Evolutionary conservation across 2,888 invertebrate genomes (phyloP), one percentile per base, ranked within the genome.

Genomic region (Apocheima hispidaria): DNA sequence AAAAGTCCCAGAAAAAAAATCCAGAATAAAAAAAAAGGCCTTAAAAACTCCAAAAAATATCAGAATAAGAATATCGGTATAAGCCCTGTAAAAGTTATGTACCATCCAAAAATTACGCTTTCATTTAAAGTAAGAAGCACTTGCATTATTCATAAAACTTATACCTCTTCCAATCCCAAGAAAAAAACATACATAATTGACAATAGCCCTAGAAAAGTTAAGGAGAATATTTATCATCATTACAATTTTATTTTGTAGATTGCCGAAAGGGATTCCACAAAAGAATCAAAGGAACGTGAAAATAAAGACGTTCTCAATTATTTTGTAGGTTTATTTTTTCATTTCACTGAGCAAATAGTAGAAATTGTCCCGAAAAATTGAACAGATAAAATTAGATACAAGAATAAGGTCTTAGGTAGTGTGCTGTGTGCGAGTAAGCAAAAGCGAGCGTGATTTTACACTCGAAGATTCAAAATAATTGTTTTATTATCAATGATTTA

Each of bases 261-360:
- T 6, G 46, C 50, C 26, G 38, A 36, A 50, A 35, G 50, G 26
- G 26, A 14, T 50, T 38, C 16, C 4, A n/a, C 26, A 33, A 36
- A 36, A 33, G 21, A 49, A 9, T 23, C 21, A 43, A 35, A 28
- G 18, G 26, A 26, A 35, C 18, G 30, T 23, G 23, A 14, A 23
- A 16, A 33, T 56, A 49, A 14, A 30, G 26, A 38, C 18, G 9
- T 33, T 14, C 50, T 26, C 41, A 36, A 43, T 50, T 50, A 57
- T 43, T 18, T 30, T 30, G 21, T 23, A 35, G 28, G 49, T 36
- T 36, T 35, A 38, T 44, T 38, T 52, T 41, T 30, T 28, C 54
- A 35, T 49, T 54, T 54, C 20, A 53, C 40, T 53, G 40, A 48
- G 46, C n/a, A 59, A 41, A 48, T 48, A 48, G 26, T 52, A 44